Base-by-base conservation (phyloP, 2,888 invertebrate genomes). In the Phorcus lineatus region DNA sequence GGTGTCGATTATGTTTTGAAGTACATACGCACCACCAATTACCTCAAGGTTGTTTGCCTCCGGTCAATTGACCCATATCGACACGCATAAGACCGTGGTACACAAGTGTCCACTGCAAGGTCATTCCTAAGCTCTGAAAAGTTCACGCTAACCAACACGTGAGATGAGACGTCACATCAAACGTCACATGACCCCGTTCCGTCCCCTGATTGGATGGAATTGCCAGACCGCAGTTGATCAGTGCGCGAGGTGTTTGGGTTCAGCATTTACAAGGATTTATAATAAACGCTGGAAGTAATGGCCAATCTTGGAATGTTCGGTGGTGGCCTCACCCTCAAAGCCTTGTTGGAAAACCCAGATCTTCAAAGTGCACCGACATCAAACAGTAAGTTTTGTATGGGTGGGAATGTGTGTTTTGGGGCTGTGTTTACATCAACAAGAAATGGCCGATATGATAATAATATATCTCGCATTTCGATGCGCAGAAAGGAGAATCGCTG, bases 271-370 rank as follows among this genome's bases (percentile, higher is more conserved):
- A 11, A 6, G 47, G 47, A 47, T 47, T 47, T 47, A 9, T 47
- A n/a, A 47, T 47, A 47, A 47, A 47, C 47, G 47, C 4, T 11
- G 1, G 47, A 47, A 47, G 47, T 74, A 75, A 80, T 80, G 80
- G 76, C 80, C 28, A 54, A 57, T 4, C 54, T 62, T 53, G 24
- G 52, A 19, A 55, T 67, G 36, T 79, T 53, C 17, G 78, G 80
- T n/a, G 74, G 82, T 16, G 88, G 88, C 28, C 85, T 88, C 67
- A 89, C 90, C 19, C 82, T 90, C 28, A 90, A 90, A 79, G 88
- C 88, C 17, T 83, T 90, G 11, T 79, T 90, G 11, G 90, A 90
- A 78, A 86, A 90, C 62, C 90, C 90, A 7, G 84, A 87, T 55
- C 82, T 90, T 24, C 88, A 89, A 74, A 87, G 86, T 79, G 86